These are phyloP conservation scores for Pemphigus obesinymphae DNA, from an alignment of 1,140 invertebrate genomes.

Conservation along the genomic window DNA sequence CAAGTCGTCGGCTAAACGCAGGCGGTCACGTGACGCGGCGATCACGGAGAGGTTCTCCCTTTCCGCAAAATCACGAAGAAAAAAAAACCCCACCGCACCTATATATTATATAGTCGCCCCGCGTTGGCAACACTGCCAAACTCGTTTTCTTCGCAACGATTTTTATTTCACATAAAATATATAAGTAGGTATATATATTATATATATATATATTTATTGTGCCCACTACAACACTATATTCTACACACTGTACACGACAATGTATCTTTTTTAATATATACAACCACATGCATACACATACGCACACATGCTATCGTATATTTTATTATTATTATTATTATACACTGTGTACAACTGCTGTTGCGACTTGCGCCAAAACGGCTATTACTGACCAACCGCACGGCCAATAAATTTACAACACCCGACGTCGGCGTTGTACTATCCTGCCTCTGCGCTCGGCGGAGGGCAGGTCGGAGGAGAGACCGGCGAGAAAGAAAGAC, in stretches of 20 bases:
- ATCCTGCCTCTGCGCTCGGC: neutral
- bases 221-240: neutral
- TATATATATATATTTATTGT: neutral
- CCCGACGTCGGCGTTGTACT: neutral
- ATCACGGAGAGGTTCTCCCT: conserved; percentile 16
- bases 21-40: neutral
- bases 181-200: too few species aligned
- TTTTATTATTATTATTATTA: too few species aligned
- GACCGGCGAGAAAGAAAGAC: neutral
- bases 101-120: too few species aligned
- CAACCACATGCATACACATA: neutral
- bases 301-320: too few species aligned
- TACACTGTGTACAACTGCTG: too few species aligned
- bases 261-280: too few species aligned
- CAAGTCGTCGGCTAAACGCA: neutral
- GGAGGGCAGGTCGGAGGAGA: neutral
- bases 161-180: neutral
- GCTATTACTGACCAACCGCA: conserved; percentile 38
- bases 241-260: too few species aligned
- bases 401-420: conserved; percentile 8
- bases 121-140: conserved; percentile 33
- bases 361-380: conserved; percentile 9
- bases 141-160: conserved; percentile 30
- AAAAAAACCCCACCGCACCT: conserved; percentile 8
- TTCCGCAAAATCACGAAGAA: conserved; percentile 7